Conservation (phyloP, 2,888 invertebrate species). For the Drosophila mimetica region DNA sequence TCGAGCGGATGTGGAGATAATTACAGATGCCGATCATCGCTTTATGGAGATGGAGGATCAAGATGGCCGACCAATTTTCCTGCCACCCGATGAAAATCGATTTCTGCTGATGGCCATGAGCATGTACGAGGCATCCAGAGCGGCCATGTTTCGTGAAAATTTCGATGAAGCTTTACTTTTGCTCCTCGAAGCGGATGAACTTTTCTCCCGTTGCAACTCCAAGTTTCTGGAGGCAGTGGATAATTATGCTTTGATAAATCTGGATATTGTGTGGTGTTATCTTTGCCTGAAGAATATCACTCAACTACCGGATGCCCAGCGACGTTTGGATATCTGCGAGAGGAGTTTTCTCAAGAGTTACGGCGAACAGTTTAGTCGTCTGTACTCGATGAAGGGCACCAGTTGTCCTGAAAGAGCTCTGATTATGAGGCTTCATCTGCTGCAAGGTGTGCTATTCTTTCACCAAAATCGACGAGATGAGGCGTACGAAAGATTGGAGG, state of each 20-base stretch:
- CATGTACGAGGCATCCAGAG: conserved; percentile 91
- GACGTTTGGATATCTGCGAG: conserved; percentile 89
- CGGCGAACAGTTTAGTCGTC: conserved; percentile 87
- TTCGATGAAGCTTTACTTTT: conserved; percentile 90
- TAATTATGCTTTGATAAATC: conserved; percentile 92
- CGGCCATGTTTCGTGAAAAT: conserved; percentile 88
- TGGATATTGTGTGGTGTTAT: conserved; percentile 96
- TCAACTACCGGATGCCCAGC: conserved; percentile 90
- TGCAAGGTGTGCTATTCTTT: conserved; percentile 92
- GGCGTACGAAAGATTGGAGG: conserved; percentile 86
- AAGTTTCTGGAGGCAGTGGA: conserved; percentile 88
- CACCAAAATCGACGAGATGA: conserved; percentile 89
- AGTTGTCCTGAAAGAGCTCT: conserved; percentile 89
- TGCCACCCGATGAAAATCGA: conserved; percentile 89
- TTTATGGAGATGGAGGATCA: conserved; percentile 89
- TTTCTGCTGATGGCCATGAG: conserved; percentile 91
- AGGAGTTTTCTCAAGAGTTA: conserved; percentile 88
- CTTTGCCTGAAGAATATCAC: conserved; percentile 89
- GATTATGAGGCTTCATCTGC: conserved; percentile 90
- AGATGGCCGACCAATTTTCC: conserved; percentile 89
- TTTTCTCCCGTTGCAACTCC: conserved; percentile 86
- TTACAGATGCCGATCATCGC: conserved; percentile 85
- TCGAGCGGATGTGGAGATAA: conserved; percentile 86
- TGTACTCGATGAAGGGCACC: conserved; percentile 86
- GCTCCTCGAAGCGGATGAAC: conserved; percentile 91